These are phyloP conservation scores for Auanema sp. DNA, from an alignment of 2,888 invertebrate species.

Conservation along the genomic window DNA sequence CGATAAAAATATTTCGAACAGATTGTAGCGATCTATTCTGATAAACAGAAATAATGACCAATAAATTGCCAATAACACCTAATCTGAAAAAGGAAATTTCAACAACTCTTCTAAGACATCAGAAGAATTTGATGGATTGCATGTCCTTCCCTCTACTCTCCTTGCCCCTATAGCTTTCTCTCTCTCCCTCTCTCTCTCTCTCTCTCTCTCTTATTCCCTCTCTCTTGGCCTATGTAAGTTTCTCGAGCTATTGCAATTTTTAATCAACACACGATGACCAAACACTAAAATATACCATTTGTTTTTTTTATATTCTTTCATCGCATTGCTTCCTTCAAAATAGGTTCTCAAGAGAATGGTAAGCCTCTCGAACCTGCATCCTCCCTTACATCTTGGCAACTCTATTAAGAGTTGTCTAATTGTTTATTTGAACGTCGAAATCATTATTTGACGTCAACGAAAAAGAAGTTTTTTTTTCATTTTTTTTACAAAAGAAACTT, in stretches of 20 bases:
- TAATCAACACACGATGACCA: slow-evolving; percentile 2
- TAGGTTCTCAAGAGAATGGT: too few species aligned
- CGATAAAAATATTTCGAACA: slow-evolving; percentile 62
- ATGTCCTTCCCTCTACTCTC: neutral
- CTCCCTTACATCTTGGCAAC: too few species aligned
- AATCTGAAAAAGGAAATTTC: slow-evolving; percentile 43
- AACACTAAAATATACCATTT: too few species aligned
- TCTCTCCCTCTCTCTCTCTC: neutral
- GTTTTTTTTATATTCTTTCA: too few species aligned
- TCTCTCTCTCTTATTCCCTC: neutral
- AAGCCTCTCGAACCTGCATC: too few species aligned
- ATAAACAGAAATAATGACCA: slow-evolving; percentile 56
- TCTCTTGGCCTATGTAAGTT: neutral
- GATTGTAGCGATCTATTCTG: slow-evolving; percentile 54
- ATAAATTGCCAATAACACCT: slow-evolving; percentile 55
- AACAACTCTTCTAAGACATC: slow-evolving; percentile 4
- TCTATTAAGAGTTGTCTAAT: too few species aligned
- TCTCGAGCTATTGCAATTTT: neutral
- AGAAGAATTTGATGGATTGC: neutral
- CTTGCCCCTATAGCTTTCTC: neutral
- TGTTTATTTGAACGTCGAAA: too few species aligned
- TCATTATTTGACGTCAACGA: too few species aligned
- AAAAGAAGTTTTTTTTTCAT: too few species aligned
- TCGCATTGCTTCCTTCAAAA: too few species aligned
- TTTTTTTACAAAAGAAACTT: slow-evolving; percentile 30